phyloP scores from a whole-genome alignment of 2,113 vertebrate species.

The Cricetomys ansorgei region DNA sequence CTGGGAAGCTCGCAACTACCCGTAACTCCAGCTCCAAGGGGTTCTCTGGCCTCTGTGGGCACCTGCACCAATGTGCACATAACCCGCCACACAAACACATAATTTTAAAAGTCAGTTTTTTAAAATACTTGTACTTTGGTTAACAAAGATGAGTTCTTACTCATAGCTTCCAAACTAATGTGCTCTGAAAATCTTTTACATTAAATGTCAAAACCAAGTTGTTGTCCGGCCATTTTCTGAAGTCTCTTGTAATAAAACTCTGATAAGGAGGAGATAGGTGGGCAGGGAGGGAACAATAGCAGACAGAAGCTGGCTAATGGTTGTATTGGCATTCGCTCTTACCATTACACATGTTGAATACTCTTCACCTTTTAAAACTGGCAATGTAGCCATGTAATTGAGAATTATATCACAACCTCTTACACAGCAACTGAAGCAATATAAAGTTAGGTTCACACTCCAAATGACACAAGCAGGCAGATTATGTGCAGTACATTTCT shows the following conservation, averaged over 20 bases:
- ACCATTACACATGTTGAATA: background rate
- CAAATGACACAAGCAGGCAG: background rate
- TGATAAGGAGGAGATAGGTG: background rate
- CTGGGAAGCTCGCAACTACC: background rate
- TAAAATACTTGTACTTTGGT: background rate
- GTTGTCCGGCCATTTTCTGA: background rate
- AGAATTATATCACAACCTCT: background rate
- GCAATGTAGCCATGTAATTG: background rate
- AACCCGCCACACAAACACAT: background rate
- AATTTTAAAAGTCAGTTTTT: background rate
- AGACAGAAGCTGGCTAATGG: background rate
- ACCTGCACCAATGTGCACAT: background rate
- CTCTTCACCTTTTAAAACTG: conserved; percentile 15
- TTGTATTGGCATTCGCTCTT: conserved; percentile 37
- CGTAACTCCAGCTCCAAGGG: background rate
- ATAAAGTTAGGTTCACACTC: background rate
- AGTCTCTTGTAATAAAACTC: conserved; percentile 20
- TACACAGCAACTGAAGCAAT: background rate
- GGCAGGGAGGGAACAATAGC: background rate
- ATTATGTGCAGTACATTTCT: background rate
- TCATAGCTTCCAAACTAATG: background rate
- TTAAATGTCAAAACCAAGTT: conserved; percentile 5
- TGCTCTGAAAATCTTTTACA: conserved; percentile 2
- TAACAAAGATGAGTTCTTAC: conserved; percentile 44
- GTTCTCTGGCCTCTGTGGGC: background rate